phyloP scores from a whole-genome alignment of 2,113 vertebrate species.

The Sclerurus mexicanus region DNA sequence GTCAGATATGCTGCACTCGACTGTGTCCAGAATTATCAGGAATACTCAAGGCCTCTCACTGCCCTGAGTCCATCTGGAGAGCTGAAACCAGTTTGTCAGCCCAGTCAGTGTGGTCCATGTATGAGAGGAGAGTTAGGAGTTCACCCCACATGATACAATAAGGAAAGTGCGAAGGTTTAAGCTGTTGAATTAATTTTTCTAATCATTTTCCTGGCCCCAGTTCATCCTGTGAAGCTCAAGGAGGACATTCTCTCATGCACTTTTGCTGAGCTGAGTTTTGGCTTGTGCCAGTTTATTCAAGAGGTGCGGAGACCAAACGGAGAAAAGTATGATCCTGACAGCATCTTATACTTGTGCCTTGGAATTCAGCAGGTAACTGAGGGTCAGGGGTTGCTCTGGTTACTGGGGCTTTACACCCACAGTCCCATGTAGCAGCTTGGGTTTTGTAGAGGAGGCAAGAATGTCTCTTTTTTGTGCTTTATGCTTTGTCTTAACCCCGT shows the following conservation, averaged over 20 bases:
- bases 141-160: not conserved
- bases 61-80: not conserved
- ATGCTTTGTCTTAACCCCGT: not conserved
- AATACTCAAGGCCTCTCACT: conserved; percentile 3
- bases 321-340: conserved; percentile 90
- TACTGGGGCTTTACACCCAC: not conserved
- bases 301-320: conserved; percentile 92
- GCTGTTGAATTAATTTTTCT: not conserved
- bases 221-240: conserved; percentile 85
- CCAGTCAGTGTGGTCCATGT: no score
- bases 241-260: conserved; percentile 91
- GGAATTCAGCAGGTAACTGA: conserved; percentile 92
- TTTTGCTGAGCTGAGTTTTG: conserved; percentile 92
- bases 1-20: not conserved
- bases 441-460: not conserved
- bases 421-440: not conserved
- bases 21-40: conserved; percentile 17
- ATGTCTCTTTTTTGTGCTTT: not conserved
- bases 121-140: not conserved
- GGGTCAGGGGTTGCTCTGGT: not conserved
- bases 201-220: conserved; percentile 56
- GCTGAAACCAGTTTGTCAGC: not conserved
- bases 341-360: conserved; percentile 97
- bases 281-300: conserved; percentile 91
- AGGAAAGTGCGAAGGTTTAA: not conserved